A percentile compares a stretch with the other conserved stretches of the same genome.
Conservation (phyloP, 2,797 vertebrate genomes). For the Poeciliopsis infans region DNA sequence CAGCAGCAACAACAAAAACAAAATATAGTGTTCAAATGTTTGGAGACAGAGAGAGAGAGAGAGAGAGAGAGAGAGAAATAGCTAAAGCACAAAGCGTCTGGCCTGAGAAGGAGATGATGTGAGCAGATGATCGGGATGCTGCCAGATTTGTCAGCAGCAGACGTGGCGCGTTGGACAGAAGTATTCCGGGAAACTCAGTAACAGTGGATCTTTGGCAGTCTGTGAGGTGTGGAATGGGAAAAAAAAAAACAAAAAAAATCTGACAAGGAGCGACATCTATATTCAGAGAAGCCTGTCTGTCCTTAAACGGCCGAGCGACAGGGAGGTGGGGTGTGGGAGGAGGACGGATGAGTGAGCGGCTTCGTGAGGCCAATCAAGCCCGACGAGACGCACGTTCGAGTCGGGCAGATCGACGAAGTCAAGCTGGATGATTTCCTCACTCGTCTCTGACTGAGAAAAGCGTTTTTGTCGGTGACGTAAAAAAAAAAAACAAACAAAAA, state of each 20-base stretch:
- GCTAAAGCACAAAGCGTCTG: constrained; percentile 36
- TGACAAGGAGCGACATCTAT: constrained; percentile 55
- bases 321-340: constrained; percentile 38
- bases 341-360: constrained; percentile 31
- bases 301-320: constrained; percentile 53
- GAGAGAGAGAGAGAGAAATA: constrained; percentile 23
- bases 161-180: constrained; percentile 51
- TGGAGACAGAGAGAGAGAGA: constrained; percentile 8
- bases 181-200: constrained; percentile 56
- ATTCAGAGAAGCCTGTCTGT: constrained; percentile 38
- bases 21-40: not conserved
- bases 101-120: constrained; percentile 28
- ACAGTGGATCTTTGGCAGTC: constrained; percentile 44
- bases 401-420: constrained; percentile 34
- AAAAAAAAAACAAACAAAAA: not conserved
- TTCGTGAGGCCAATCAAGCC: constrained; percentile 20
- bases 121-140: constrained; percentile 53
- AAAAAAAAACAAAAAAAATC: not conserved
- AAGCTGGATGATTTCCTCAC: constrained; percentile 21
- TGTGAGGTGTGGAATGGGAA: constrained; percentile 49
- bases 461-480: constrained; percentile 13
- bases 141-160: constrained; percentile 58
- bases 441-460: constrained; percentile 23
- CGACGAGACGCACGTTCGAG: constrained; percentile 12
- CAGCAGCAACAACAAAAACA: not conserved